Percentiles rank a stretch among this genome's conserved stretches.
Conservation (phyloP, 2,888 invertebrate genomes). For the Torymus texanus region DNA sequence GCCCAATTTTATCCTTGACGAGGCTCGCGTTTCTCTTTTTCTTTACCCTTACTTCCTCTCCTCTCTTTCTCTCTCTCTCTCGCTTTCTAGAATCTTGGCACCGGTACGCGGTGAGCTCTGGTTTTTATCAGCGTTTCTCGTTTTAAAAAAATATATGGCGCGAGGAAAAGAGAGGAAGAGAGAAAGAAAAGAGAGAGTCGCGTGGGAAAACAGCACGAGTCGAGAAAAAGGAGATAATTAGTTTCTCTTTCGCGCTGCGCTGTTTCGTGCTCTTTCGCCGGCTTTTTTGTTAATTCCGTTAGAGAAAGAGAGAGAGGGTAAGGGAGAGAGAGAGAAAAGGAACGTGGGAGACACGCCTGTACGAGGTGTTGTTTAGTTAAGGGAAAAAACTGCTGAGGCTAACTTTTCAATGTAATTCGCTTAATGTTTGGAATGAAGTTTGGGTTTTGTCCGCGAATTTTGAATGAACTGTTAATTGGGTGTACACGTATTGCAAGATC, state of each 20-base stretch:
- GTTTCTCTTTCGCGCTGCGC: constrained; percentile 8
- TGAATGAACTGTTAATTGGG: no score
- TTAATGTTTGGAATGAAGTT: no score
- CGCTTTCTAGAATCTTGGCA: constrained; percentile 37
- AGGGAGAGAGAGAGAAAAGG: no score
- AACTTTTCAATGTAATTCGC: no score
- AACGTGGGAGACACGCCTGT: no score
- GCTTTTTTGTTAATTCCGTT: not conserved
- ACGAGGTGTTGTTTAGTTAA: no score
- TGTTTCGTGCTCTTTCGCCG: not conserved
- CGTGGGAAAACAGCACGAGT: not conserved
- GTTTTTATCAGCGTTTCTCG: constrained; percentile 9
- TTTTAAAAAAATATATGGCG: constrained; percentile 11
- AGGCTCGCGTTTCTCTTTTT: constrained; percentile 14
- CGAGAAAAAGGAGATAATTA: constrained; percentile 30
- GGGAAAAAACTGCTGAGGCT: no score
- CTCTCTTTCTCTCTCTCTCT: not conserved
- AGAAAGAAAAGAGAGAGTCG: no score
- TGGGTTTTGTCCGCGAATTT: no score
- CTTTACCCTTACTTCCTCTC: not conserved
- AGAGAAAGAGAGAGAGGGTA: not conserved
- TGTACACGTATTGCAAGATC: no score
- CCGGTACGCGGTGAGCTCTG: not conserved
- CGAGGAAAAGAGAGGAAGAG: no score
- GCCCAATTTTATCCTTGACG: constrained; percentile 52